Evolutionary conservation across 2,888 invertebrate genomes (phyloP).

Genomic region (Drosophila antonietae): DNA sequence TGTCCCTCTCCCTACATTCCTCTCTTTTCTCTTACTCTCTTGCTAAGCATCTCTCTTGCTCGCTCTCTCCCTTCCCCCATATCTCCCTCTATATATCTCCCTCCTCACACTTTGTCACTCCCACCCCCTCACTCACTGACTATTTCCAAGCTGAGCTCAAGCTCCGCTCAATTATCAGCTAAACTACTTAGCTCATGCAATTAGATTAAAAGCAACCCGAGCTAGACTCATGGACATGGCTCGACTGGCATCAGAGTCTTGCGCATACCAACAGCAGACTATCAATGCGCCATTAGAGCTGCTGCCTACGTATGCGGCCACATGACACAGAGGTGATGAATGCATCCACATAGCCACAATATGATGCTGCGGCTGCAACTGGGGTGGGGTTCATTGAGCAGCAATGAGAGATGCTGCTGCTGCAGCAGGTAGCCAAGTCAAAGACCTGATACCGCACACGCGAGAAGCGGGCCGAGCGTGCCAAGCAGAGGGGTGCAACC

Average conservation of each 20-base stretch:
- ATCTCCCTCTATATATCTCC: too few species aligned
- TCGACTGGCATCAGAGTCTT: background rate
- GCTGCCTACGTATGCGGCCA: conserved; percentile 1
- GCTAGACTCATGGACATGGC: conserved; percentile 22
- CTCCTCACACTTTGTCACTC: too few species aligned
- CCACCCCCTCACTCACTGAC: background rate
- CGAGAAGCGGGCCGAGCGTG: conserved; percentile 68
- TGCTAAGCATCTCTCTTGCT: background rate
- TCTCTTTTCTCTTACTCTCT: background rate
- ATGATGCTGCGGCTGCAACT: conserved; percentile 11
- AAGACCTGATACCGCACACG: conserved; percentile 78
- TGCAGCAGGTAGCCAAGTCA: conserved; percentile 63
- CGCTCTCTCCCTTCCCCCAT: too few species aligned
- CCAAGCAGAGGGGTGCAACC: conserved; percentile 40
- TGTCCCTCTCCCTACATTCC: background rate
- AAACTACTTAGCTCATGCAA: background rate
- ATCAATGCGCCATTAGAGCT: conserved; percentile 39
- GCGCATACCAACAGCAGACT: conserved; percentile 21
- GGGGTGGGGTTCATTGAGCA: conserved; percentile 48
- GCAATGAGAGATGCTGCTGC: conserved; percentile 25
- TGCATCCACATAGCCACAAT: conserved; percentile 8
- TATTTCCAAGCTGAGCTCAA: conserved; percentile 5
- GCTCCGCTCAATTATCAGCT: conserved; percentile 21
- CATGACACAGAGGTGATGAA: conserved; percentile 34
- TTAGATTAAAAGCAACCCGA: conserved; percentile 11